Evolutionary conservation across 1,140 invertebrate genomes (phyloP).

Genomic region (Ceratosolen solmsi): DNA sequence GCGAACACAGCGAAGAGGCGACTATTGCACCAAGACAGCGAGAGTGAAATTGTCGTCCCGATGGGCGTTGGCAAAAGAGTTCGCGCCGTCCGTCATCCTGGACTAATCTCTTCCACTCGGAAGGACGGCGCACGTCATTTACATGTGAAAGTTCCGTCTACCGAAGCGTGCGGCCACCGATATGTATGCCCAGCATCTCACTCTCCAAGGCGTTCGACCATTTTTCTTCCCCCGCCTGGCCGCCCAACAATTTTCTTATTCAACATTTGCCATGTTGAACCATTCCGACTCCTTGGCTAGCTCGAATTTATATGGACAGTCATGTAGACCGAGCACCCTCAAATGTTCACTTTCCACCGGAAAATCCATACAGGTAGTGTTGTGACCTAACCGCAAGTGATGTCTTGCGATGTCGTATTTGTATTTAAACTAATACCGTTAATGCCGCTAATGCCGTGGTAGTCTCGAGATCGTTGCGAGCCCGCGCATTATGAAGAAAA

Average conservation of each 20-base stretch:
- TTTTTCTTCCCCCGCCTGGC: neutral
- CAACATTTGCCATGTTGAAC: neutral
- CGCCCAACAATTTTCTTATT: constrained; percentile 28
- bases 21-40: neutral
- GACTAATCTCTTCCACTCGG: constrained; percentile 64
- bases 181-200: neutral
- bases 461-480: too few species aligned
- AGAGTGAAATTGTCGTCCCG: neutral
- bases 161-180: neutral
- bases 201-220: neutral
- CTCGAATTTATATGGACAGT: constrained; percentile 19
- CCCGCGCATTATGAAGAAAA: too few species aligned
- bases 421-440: too few species aligned
- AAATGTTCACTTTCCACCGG: constrained; percentile 14
- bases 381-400: too few species aligned
- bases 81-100: constrained; percentile 19
- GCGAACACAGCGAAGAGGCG: too few species aligned
- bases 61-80: neutral
- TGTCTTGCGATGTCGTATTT: too few species aligned
- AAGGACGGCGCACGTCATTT: constrained; percentile 55
- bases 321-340: neutral
- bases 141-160: constrained; percentile 38
- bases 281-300: constrained; percentile 1
- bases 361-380: constrained; percentile 30
- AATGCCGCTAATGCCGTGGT: too few species aligned